These are phyloP conservation scores for Drosophila basisetae DNA, from an alignment of 2,888 invertebrate genomes.

Conservation along the genomic window DNA sequence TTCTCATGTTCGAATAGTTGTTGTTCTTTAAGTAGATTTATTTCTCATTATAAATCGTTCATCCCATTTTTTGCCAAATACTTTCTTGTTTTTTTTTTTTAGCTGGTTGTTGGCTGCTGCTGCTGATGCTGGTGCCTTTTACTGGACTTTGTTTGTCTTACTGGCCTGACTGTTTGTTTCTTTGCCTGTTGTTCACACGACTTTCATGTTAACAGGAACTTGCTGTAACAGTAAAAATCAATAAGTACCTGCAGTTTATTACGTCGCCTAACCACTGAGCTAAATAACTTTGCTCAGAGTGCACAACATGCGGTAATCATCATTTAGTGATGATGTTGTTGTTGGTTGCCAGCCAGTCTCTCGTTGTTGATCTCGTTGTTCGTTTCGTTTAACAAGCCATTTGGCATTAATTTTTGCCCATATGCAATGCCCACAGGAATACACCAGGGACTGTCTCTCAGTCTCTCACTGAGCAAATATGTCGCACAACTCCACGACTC, in stretches of 20 bases:
- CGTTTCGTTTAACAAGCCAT: constrained; percentile 61
- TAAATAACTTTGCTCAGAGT: constrained; percentile 65
- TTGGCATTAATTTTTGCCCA: constrained; percentile 78
- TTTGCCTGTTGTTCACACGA: constrained; percentile 71
- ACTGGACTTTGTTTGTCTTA: constrained; percentile 40
- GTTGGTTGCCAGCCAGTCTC: constrained; percentile 6
- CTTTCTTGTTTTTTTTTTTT: constrained; percentile 50
- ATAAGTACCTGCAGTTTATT: constrained; percentile 77
- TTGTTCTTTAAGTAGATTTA: constrained; percentile 33
- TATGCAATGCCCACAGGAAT: constrained; percentile 65
- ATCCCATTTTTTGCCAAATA: constrained; percentile 46
- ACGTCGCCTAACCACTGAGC: constrained; percentile 67
- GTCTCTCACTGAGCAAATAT: constrained; percentile 63
- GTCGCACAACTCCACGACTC: constrained; percentile 55
- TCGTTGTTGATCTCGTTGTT: constrained; percentile 33
- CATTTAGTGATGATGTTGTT: constrained; percentile 53
- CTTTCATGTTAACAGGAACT: constrained; percentile 76
- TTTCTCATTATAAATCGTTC: constrained; percentile 49
- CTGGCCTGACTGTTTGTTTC: constrained; percentile 42
- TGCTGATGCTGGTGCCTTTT: constrained; percentile 42
- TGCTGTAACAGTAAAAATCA: constrained; percentile 77
- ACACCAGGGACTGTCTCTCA: constrained; percentile 64
- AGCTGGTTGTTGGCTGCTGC: neutral
- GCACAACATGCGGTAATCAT: constrained; percentile 74
- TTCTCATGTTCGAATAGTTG: constrained; percentile 8